A percentile compares a stretch with the other conserved stretches of the same genome.
phyloP scores from a whole-genome alignment of 2,888 invertebrate genomes.

The Pterostichus madidus region DNA sequence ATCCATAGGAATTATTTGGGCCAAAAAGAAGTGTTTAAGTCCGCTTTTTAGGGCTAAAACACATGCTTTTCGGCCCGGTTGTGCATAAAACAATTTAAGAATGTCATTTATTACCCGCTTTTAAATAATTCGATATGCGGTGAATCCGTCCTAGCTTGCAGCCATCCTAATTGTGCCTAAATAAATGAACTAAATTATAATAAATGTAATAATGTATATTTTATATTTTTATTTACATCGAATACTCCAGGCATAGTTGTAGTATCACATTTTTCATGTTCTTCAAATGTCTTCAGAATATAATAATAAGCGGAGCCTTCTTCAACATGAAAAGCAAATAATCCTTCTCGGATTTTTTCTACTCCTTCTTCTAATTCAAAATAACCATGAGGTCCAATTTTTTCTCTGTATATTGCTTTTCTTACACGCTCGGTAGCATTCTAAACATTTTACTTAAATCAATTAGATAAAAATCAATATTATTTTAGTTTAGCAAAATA shows the following conservation, averaged over 20 bases:
- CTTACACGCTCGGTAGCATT: constrained; percentile 80
- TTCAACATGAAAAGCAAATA: constrained; percentile 84
- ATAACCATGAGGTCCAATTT: constrained; percentile 79
- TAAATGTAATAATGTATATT: neutral
- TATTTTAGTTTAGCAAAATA: too few species aligned
- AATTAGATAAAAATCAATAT: constrained; percentile 1
- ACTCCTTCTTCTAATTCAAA: constrained; percentile 79
- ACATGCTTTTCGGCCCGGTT: too few species aligned
- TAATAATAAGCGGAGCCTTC: constrained; percentile 82
- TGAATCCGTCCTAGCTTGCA: constrained; percentile 79
- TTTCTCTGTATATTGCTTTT: constrained; percentile 80
- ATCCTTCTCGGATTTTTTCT: constrained; percentile 78
- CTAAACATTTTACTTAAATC: constrained; percentile 73
- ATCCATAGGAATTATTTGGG: too few species aligned
- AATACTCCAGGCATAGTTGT: constrained; percentile 78
- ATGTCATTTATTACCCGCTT: constrained; percentile 76
- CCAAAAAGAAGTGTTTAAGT: too few species aligned
- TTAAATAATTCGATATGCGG: constrained; percentile 80
- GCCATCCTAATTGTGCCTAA: constrained; percentile 80
- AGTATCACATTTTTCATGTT: constrained; percentile 83
- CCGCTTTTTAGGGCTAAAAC: too few species aligned
- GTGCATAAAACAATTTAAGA: too few species aligned
- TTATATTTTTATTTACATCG: constrained; percentile 27
- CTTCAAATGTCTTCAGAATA: constrained; percentile 82
- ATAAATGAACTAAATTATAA: constrained; percentile 70